A percentile compares a stretch with the other conserved stretches of the same genome.
phyloP scores from a whole-genome alignment of 2,888 invertebrate genomes.

The Augiades crinisus region DNA sequence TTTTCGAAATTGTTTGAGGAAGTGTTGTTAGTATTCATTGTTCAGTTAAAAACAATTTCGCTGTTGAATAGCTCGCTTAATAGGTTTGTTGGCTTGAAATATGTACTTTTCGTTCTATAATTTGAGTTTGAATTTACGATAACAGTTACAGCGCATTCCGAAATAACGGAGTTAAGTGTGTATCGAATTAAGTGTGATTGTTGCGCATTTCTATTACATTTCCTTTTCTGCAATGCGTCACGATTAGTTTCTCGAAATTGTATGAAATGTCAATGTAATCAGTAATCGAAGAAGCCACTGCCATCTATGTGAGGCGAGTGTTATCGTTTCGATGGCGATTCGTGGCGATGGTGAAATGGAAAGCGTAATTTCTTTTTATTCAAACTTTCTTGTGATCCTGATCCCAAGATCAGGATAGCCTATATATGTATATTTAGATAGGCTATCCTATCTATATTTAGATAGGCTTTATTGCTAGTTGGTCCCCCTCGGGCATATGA shows the following conservation, averaged over 20 bases:
- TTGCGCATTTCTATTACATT: neutral
- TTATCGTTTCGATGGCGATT: too few species aligned
- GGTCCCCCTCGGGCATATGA: too few species aligned
- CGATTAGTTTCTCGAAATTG: neutral
- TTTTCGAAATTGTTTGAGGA: conserved; percentile 33
- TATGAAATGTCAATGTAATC: too few species aligned
- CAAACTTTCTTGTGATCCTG: too few species aligned
- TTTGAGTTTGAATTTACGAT: conserved; percentile 19
- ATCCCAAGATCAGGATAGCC: too few species aligned
- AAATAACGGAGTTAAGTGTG: neutral
- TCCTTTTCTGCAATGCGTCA: neutral
- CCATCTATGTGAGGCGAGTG: neutral
- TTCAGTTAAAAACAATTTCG: conserved; percentile 33
- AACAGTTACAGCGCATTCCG: conserved; percentile 6
- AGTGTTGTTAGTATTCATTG: conserved; percentile 36
- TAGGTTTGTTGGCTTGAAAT: conserved; percentile 19
- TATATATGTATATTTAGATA: too few species aligned
- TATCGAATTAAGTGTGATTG: neutral
- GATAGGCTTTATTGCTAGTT: too few species aligned
- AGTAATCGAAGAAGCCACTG: too few species aligned
- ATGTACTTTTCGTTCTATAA: conserved; percentile 16
- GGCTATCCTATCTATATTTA: too few species aligned
- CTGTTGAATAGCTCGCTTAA: conserved; percentile 22
- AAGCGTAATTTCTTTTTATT: too few species aligned
- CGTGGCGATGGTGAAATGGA: too few species aligned